A percentile compares a stretch with the other conserved stretches of the same genome.
These are phyloP conservation scores for Sprattus sprattus DNA, from an alignment of 2,113 vertebrate genomes.

Conservation along the genomic window DNA sequence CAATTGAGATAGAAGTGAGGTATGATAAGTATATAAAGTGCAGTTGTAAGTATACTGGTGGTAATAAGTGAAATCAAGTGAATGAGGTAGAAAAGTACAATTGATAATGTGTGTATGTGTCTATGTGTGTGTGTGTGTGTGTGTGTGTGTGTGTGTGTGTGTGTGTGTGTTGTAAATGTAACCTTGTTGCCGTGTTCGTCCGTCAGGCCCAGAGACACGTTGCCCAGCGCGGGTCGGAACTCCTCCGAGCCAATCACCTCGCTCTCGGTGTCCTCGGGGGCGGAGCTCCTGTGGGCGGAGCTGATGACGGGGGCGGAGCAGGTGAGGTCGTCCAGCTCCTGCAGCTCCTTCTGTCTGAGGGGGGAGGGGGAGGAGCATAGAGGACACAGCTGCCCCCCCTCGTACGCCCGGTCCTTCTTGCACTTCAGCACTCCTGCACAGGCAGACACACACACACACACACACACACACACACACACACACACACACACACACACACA, in stretches of 20 bases:
- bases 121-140: no score
- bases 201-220: conserved; percentile 77
- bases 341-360: conserved; percentile 69
- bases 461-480: background rate
- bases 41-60: no score
- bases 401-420: conserved; percentile 83
- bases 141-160: no score
- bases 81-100: no score
- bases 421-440: conserved; percentile 84
- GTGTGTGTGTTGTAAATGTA: no score
- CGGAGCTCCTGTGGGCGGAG: conserved; percentile 57
- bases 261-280: conserved; percentile 50
- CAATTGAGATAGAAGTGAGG: no score
- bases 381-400: conserved; percentile 81
- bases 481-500: background rate
- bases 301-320: conserved; percentile 77
- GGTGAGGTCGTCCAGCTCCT: conserved; percentile 60
- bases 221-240: conserved; percentile 69
- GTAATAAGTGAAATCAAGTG: no score
- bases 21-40: no score
- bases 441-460: background rate
- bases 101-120: no score
- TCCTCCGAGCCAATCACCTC: conserved; percentile 54
- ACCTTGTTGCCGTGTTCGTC: conserved; percentile 86
- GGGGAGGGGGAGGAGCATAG: conserved; percentile 74